Evolutionary conservation across 2,113 vertebrate genomes (phyloP).

Genomic region (Megaleporinus macrocephalus): DNA sequence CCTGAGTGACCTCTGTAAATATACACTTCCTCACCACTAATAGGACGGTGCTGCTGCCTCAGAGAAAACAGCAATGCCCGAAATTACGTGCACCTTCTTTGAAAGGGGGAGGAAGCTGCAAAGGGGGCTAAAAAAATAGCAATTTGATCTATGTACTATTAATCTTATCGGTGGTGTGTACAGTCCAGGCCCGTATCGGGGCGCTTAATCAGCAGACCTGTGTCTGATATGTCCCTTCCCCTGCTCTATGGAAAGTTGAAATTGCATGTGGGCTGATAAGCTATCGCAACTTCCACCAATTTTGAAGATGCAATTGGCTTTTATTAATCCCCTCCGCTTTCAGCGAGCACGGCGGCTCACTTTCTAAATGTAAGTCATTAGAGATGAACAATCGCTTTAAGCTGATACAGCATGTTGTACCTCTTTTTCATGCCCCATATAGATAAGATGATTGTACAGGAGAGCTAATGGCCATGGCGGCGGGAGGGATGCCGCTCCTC

Average conservation of each 20-base stretch:
- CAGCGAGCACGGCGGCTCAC: constrained; percentile 19
- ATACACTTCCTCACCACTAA: constrained; percentile 27
- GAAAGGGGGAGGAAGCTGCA: not conserved
- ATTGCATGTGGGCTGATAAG: constrained; percentile 46
- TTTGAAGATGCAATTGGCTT: constrained; percentile 45
- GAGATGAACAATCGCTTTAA: constrained; percentile 53
- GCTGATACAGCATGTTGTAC: constrained; percentile 37
- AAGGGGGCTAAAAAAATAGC: not conserved
- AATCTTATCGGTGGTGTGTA: constrained; percentile 16
- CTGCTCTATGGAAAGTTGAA: constrained; percentile 17
- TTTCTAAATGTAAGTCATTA: constrained; percentile 57
- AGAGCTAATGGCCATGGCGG: constrained; percentile 52
- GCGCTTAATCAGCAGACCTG: constrained; percentile 8
- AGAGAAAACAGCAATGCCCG: not conserved
- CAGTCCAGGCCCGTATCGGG: not conserved
- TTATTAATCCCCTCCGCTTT: constrained; percentile 54
- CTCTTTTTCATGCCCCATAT: constrained; percentile 43
- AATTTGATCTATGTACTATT: constrained; percentile 12
- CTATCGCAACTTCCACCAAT: constrained; percentile 20
- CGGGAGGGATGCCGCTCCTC: constrained; percentile 42
- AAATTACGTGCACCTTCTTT: not conserved
- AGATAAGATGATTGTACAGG: constrained; percentile 54
- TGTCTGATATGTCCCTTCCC: constrained; percentile 18
- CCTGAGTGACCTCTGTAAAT: constrained; percentile 47
- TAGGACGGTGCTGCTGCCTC: constrained; percentile 6